Percentiles rank a stretch among this genome's conserved stretches.
Conservation (phyloP, 1,140 invertebrate species). For the Doryteuthis pealeii region DNA sequence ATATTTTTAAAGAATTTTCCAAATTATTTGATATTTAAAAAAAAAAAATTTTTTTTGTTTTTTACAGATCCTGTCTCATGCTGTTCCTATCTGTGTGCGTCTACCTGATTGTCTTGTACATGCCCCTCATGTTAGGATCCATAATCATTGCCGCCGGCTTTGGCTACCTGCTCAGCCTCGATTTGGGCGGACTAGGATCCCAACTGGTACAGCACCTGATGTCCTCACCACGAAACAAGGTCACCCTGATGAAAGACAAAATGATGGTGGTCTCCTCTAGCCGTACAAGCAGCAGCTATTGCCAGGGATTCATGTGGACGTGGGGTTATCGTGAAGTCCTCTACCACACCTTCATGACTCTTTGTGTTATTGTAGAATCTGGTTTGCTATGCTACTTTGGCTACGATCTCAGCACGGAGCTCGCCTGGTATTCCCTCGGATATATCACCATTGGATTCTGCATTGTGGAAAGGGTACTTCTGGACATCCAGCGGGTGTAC, state of each 20-base stretch:
- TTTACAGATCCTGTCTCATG: slow-evolving; percentile 21
- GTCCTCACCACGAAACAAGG: slow-evolving; percentile 30
- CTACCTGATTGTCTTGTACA: slow-evolving; percentile 45
- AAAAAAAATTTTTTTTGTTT: not conserved
- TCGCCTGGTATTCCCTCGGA: slow-evolving; percentile 37
- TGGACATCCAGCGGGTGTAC: slow-evolving; percentile 54
- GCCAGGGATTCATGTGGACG: slow-evolving; percentile 44
- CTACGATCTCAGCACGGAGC: slow-evolving; percentile 23
- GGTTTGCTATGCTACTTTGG: slow-evolving; percentile 30
- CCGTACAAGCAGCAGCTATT: slow-evolving; percentile 10
- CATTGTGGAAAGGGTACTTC: slow-evolving; percentile 46
- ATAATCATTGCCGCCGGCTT: slow-evolving; percentile 43
- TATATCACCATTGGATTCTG: slow-evolving; percentile 51
- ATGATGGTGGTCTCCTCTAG: not conserved
- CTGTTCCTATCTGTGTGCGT: slow-evolving; percentile 40
- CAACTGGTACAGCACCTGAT: slow-evolving; percentile 26
- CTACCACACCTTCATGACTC: slow-evolving; percentile 48
- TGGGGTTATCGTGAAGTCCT: slow-evolving; percentile 43
- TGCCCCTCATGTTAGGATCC: slow-evolving; percentile 38
- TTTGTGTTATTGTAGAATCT: slow-evolving; percentile 36
- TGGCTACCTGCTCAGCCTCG: slow-evolving; percentile 55
- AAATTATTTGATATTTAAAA: too few relatives aligned
- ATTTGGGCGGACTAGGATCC: slow-evolving; percentile 45
- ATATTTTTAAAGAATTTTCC: too few relatives aligned
- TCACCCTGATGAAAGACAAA: slow-evolving; percentile 29